A percentile compares a stretch with the other conserved stretches of the same genome.
phyloP scores from a whole-genome alignment of 2,797 vertebrate genomes.

The Trichosurus vulpecula region DNA sequence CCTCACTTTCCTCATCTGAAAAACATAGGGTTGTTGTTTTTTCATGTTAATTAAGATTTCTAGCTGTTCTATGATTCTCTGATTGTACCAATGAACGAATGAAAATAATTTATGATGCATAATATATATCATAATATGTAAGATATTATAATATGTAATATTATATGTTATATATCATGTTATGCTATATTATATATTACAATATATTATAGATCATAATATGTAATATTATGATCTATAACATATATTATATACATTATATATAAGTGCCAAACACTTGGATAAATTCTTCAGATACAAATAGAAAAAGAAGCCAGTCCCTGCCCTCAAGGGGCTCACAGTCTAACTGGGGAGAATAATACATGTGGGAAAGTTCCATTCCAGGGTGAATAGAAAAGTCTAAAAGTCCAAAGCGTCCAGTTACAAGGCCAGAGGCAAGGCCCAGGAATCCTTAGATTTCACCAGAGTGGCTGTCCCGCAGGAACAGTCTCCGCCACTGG shows the following conservation, averaged over 20 bases:
- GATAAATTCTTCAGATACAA: not conserved
- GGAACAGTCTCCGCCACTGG: not conserved
- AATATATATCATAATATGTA: too few relatives aligned
- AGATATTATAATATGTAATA: too few relatives aligned
- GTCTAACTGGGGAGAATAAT: not conserved
- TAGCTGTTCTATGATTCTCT: not conserved
- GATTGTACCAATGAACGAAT: not conserved
- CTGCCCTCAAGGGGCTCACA: not conserved
- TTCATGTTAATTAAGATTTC: not conserved
- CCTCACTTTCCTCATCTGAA: too few relatives aligned
- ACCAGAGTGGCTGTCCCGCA: not conserved
- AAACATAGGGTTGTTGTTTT: not conserved
- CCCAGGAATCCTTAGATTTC: not conserved
- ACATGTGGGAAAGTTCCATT: not conserved
- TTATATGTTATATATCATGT: too few relatives aligned
- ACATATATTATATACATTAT: too few relatives aligned
- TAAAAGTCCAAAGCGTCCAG: not conserved
- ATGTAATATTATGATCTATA: too few relatives aligned
- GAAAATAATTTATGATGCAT: not conserved
- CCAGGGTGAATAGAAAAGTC: not conserved
- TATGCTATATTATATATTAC: too few relatives aligned
- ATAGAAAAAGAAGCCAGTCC: not conserved
- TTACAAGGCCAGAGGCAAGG: not conserved
- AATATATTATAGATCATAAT: too few relatives aligned
- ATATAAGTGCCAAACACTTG: not conserved